Base-by-base conservation (phyloP, 2,113 vertebrate genomes). In the Calidris pygmaea region DNA sequence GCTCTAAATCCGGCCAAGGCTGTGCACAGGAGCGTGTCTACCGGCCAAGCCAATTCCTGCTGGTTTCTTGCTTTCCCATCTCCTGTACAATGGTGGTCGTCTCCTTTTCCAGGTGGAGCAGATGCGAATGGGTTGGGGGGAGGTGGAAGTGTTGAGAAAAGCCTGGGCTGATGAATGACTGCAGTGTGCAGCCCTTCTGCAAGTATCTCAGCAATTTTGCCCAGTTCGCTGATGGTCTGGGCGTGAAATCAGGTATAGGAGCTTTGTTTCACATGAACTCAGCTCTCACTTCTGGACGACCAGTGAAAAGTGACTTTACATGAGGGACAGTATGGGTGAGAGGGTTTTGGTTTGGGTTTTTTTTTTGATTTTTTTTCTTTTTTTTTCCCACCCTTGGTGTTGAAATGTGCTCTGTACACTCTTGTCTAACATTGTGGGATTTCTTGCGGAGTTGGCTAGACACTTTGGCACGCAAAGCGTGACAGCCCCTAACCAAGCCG, bases 361-460 rank as follows among this genome's bases (percentile, higher is more conserved):
- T 41, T 27, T 26, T 29, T 22, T 65, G 14, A 8, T 21, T 20
- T 14, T 19, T 16, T 23, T 29, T 55, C 10, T 27, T 39, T 48
- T 22, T 16, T 29, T 27, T 74, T 27, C 1, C 12, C 12, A 2
- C 10, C 1, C 71, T 55, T 3, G 0, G 60, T 45, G 79, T 81
- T 93, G 82, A 92, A 96, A 96, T 70, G 62, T 55, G 90, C 92
- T 97, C 89, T 92, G 80, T 95, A 92, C 7, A 20, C 89, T 92
- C 91, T 89, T 82, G 94, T 97, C 95, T 87, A 79, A 89, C 74
- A 60, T 43, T 89, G 96, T 95, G 94, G 95, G 96, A 96, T 96
- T 97, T 97, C 95, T 96, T 29, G 94, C 70, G 63, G 92, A 91
- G 86, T 92, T 97, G 96, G 96, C 96, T 79, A 97, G 96, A 97